A percentile compares a stretch with the other conserved stretches of the same genome.
These are phyloP conservation scores for Leptocoma aspasia DNA, from an alignment of 2,113 vertebrate genomes.

Conservation along the genomic window DNA sequence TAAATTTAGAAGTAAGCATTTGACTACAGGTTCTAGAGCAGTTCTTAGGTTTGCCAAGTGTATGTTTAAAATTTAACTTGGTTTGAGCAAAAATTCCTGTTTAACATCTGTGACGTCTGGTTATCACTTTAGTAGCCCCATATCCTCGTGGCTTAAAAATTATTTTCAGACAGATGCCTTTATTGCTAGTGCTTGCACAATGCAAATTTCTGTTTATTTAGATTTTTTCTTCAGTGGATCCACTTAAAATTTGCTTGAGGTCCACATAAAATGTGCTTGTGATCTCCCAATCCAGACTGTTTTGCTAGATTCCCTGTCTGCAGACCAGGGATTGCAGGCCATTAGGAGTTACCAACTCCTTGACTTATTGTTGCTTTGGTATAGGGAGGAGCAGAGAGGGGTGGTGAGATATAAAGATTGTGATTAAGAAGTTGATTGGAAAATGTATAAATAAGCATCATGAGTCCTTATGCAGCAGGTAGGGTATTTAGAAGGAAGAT, in stretches of 20 bases:
- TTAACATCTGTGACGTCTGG: neutral
- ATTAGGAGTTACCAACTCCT: neutral
- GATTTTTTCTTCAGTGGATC: neutral
- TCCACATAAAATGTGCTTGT: fast-evolving
- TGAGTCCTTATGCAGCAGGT: neutral
- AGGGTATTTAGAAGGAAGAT: neutral
- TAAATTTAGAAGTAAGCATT: neutral
- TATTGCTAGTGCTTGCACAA: neutral
- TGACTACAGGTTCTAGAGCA: neutral
- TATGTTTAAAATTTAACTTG: neutral
- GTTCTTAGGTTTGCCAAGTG: neutral
- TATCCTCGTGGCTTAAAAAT: neutral
- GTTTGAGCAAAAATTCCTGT: neutral
- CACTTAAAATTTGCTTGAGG: neutral
- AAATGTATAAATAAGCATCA: neutral
- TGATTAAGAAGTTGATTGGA: neutral
- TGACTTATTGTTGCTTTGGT: neutral
- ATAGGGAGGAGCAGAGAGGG: neutral
- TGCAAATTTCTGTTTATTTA: neutral
- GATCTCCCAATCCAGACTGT: neutral
- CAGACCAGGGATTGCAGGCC: neutral
- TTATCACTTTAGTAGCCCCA: neutral
- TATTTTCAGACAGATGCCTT: neutral
- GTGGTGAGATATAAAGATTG: neutral
- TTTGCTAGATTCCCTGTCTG: neutral